Percentiles rank a stretch among this genome's conserved stretches.
Evolutionary conservation across 2,797 vertebrate genomes (phyloP).

Genomic region (Cossypha caffra): DNA sequence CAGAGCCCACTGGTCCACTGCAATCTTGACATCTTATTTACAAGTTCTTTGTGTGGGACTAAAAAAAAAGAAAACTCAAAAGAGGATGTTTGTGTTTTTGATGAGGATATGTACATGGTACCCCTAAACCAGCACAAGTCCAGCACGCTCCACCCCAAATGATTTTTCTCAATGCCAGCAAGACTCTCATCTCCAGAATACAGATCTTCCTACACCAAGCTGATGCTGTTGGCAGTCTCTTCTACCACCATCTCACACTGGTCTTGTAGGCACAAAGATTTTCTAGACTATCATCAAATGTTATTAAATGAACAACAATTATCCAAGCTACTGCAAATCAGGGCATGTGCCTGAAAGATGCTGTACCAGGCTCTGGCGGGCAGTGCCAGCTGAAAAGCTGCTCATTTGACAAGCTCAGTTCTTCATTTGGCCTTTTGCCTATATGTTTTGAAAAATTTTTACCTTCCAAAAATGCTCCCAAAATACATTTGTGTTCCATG

Average conservation of each 20-base stretch:
- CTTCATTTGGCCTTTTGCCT: background rate
- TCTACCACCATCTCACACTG: background rate
- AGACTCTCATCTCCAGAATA: background rate
- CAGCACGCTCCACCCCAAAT: rapidly evolving
- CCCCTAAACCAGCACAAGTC: background rate
- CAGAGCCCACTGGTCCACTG: background rate
- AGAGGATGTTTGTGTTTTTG: background rate
- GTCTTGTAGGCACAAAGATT: background rate
- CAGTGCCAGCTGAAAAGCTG: background rate
- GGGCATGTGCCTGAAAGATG: background rate
- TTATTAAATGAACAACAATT: background rate
- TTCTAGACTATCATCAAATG: background rate
- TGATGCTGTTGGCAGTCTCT: background rate
- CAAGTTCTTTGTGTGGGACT: background rate
- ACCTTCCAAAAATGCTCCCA: background rate
- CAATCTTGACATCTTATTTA: background rate
- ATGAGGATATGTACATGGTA: background rate
- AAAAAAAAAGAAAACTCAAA: background rate
- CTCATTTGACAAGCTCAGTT: background rate
- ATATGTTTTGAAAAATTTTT: background rate
- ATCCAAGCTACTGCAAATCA: background rate
- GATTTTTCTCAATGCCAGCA: rapidly evolving
- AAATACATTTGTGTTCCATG: background rate
- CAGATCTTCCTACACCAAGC: background rate
- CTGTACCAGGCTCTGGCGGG: background rate